Evolutionary conservation across 1,140 invertebrate genomes (phyloP), one percentile per base, ranked within the genome.

Genomic region (Leptoteleia sp.): DNA sequence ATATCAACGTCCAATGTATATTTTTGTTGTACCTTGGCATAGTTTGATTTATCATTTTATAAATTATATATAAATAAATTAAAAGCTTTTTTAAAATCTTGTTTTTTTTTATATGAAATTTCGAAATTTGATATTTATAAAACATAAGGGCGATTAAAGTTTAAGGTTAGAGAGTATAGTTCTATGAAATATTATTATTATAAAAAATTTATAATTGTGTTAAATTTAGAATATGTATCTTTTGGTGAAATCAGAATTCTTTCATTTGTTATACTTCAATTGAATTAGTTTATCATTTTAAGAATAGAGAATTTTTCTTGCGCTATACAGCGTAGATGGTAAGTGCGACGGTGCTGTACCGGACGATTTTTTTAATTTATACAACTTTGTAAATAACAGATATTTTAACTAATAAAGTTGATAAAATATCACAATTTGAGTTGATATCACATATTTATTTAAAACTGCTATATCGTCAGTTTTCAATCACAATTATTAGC

Each of bases 371-470:
- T 80, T 84, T 87, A 85, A 88, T 87, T 87, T 88, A 88, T 88
- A 87, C 45, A 79, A 79, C 64, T 77, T 86, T 86, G 85, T 88
- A 88, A 86, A 88, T 88, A 88, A 54, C 87, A 87, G 85, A 86
- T 64, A 40, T 85, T 86, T 86, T 83, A 86, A 82, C 50, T 70
- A 88, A 88, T 87, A 86, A 87, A 87, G 61, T 71, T 61, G 52
- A 68, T 45, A 64, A 71, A 71, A 80, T 47, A 38, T 54, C 1
- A 29, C 4, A 29, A 3, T 25, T 25, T 25, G n/a, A n/a, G n/a
- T n/a, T n/a, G n/a, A n/a, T n/a, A n/a, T n/a, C n/a, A n/a, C n/a
- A n/a, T n/a, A n/a, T n/a, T 29, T 4, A 29, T 29, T 29, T 29
- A 29, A 29, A 7, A 4, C 7, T 7, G 27, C 7, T 29, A 29